phyloP scores from a whole-genome alignment of 2,888 invertebrate species.

The Blomia tropicalis region DNA sequence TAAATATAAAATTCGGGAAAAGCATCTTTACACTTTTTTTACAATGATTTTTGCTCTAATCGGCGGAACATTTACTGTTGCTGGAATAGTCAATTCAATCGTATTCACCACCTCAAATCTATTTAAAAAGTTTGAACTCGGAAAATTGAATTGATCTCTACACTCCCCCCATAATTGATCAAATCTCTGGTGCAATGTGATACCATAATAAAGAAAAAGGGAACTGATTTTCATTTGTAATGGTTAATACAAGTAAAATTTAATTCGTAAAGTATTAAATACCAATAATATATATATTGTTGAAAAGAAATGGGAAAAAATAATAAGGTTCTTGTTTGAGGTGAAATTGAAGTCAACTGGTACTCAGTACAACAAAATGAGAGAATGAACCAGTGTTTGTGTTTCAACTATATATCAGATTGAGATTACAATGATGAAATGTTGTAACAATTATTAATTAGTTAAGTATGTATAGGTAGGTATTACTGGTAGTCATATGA shows the following conservation, averaged over 20 bases:
- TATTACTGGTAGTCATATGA: no score
- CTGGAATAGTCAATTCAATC: slow-evolving; percentile 44
- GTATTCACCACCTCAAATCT: slow-evolving; percentile 44
- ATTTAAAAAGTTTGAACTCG: slow-evolving; percentile 43
- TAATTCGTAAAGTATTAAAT: no score
- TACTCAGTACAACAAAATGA: not conserved
- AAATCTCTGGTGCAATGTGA: not conserved
- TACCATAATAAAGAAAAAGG: no score
- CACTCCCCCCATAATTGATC: no score
- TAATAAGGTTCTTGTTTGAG: not conserved
- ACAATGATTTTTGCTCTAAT: slow-evolving; percentile 46
- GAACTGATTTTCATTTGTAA: no score
- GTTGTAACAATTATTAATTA: not conserved
- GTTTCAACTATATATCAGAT: not conserved
- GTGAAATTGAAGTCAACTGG: slow-evolving; percentile 2
- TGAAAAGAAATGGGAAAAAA: no score
- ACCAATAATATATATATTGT: no score
- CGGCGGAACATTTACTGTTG: slow-evolving; percentile 46
- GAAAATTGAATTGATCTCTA: slow-evolving; percentile 40
- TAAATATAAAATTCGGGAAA: slow-evolving; percentile 40
- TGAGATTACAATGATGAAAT: not conserved
- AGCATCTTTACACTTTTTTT: slow-evolving; percentile 43
- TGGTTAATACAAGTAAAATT: no score
- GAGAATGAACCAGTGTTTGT: no score
- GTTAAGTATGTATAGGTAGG: no score